Conservation (phyloP, 2,113 vertebrate species). For the Eurystomus gularis region DNA sequence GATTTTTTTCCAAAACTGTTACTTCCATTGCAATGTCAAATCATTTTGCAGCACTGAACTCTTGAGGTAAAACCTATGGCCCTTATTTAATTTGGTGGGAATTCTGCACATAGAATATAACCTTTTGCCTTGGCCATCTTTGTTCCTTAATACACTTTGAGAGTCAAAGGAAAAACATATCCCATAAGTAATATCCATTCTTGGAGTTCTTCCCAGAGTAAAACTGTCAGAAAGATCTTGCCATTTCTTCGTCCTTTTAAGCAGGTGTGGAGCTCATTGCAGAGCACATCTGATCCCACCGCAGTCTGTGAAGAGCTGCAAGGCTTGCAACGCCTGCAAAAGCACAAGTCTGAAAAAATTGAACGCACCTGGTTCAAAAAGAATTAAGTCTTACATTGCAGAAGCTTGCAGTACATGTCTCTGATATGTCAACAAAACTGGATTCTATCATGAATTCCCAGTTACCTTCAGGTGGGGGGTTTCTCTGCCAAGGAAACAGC, state of each 20-base stretch:
- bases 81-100: background rate
- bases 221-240: background rate
- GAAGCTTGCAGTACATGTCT: background rate
- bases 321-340: background rate
- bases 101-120: background rate
- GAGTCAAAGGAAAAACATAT: background rate
- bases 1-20: background rate
- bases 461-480: background rate
- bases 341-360: background rate
- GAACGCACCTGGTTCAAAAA: background rate
- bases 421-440: background rate
- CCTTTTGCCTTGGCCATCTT: background rate
- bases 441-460: background rate
- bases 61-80: background rate
- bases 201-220: conserved; percentile 30
- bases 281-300: background rate
- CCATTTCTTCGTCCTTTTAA: background rate
- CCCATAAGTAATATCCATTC: conserved; percentile 7
- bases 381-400: background rate
- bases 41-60: background rate
- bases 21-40: background rate
- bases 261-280: background rate
- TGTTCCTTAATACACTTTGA: background rate
- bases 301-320: background rate
- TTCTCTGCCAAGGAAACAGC: background rate